A percentile compares a stretch with the other conserved stretches of the same genome.
Conservation (phyloP, 2,797 vertebrate genomes). For the Poliocrania exsul region DNA sequence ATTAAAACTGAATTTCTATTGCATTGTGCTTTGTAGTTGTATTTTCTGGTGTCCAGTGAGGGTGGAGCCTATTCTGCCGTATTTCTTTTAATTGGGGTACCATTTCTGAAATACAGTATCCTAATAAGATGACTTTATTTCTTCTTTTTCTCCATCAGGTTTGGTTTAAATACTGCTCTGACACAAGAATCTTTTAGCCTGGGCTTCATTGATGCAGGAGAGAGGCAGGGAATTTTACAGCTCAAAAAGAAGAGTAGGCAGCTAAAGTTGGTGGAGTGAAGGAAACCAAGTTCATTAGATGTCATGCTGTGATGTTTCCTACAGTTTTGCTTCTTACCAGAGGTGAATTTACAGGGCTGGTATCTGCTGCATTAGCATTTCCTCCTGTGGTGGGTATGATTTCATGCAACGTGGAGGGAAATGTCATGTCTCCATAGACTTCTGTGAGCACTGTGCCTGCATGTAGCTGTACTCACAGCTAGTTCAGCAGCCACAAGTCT, state of each 20-base stretch:
- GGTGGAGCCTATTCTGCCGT: neutral
- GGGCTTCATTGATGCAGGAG: neutral
- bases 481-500: neutral
- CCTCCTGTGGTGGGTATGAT: neutral
- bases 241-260: neutral
- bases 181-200: neutral
- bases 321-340: neutral
- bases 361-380: neutral
- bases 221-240: neutral
- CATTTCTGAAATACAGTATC: neutral
- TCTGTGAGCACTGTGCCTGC: neutral
- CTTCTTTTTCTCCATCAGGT: neutral
- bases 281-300: neutral
- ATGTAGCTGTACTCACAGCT: neutral
- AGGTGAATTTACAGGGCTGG: neutral
- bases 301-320: neutral
- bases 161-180: neutral
- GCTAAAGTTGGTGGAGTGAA: neutral
- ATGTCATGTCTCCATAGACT: neutral
- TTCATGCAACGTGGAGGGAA: neutral
- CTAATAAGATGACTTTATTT: neutral
- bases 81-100: neutral
- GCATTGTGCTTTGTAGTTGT: neutral
- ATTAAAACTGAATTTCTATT: neutral
- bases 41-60: neutral